phyloP scores from a whole-genome alignment of 2,888 invertebrate genomes.

The Allolobophora icterica region DNA sequence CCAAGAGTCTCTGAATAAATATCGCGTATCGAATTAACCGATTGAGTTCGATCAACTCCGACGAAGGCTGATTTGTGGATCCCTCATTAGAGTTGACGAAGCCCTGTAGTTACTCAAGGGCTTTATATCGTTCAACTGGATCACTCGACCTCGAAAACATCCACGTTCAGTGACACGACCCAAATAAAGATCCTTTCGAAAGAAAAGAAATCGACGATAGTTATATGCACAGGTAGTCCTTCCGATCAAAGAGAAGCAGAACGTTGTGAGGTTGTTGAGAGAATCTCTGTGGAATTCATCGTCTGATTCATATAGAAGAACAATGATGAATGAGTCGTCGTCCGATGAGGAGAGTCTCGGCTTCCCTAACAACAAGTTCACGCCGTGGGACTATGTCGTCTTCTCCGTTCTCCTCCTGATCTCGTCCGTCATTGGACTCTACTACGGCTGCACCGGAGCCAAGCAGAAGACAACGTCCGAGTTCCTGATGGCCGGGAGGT shows the following conservation, averaged over 20 bases:
- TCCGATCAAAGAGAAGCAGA: too few relatives aligned
- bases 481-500: constrained; percentile 59
- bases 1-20: not conserved
- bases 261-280: not conserved
- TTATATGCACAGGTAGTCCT: too few relatives aligned
- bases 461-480: constrained; percentile 52
- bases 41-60: not conserved
- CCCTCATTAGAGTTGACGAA: not conserved
- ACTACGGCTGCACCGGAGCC: constrained; percentile 52
- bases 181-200: not conserved
- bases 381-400: constrained; percentile 52
- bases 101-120: not conserved
- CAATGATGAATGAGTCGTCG: not conserved
- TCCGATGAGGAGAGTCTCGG: not conserved
- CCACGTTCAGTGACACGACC: too few relatives aligned
- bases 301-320: not conserved
- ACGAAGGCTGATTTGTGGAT: not conserved
- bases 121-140: not conserved
- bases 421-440: constrained; percentile 56
- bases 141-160: too few relatives aligned
- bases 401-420: constrained; percentile 52
- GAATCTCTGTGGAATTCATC: not conserved
- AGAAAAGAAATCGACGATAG: not conserved
- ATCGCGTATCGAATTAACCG: not conserved
- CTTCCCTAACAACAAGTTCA: constrained; percentile 40